These are phyloP conservation scores for Gambelia wislizenii DNA, from an alignment of 2,797 vertebrate genomes.

Conservation along the genomic window DNA sequence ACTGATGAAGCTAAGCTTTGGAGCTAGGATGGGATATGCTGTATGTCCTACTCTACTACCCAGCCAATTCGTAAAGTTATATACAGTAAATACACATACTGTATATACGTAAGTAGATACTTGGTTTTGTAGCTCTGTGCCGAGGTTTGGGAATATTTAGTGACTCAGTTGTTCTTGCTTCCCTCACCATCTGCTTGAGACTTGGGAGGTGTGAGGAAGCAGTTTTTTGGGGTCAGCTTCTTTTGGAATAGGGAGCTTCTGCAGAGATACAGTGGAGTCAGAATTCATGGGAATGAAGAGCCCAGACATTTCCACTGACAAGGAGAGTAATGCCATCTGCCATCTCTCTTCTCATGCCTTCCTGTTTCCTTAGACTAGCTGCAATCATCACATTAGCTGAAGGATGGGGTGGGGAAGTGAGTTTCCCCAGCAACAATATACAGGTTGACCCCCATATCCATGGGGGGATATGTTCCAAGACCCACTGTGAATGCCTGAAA, in stretches of 20 bases:
- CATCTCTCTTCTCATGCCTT: background rate
- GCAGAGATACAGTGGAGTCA: background rate
- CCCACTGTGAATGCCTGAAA: too few species aligned
- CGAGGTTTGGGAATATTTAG: background rate
- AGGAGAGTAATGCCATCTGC: background rate
- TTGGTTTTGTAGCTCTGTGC: background rate
- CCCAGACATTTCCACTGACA: background rate
- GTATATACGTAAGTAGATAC: background rate
- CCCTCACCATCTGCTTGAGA: background rate
- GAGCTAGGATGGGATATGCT: too few species aligned
- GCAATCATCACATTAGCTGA: background rate
- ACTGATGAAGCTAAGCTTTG: background rate
- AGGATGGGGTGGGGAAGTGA: too few species aligned
- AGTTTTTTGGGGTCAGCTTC: background rate
- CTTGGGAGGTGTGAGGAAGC: background rate
- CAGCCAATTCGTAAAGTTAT: background rate
- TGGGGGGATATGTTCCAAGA: too few species aligned
- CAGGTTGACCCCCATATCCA: too few species aligned
- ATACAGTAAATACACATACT: too few species aligned
- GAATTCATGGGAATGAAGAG: background rate
- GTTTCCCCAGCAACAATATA: too few species aligned
- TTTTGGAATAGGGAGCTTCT: background rate
- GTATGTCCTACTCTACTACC: too few species aligned
- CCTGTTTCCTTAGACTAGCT: background rate
- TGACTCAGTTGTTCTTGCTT: background rate